Evolutionary conservation across 2,888 invertebrate species (phyloP), one percentile per base, ranked within the genome.

Genomic region (Oligia latruncula): DNA sequence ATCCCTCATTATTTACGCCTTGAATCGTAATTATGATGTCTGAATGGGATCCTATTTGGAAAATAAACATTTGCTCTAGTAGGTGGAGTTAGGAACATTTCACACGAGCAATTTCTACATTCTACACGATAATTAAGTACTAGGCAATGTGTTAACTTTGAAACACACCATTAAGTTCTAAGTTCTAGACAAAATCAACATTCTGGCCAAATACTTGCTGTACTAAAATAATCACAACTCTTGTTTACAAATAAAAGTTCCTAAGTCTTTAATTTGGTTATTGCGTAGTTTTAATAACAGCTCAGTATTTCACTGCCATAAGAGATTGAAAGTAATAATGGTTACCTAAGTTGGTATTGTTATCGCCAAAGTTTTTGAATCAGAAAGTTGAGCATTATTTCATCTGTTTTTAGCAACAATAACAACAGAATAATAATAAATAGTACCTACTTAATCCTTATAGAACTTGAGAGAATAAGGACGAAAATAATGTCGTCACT

Each of bases 131-230:
- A 86, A 89, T 89, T 89, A 62, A 40, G 4, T 62, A 87, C 86
- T 79, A 85, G 78, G 90, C 88, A 91, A 91, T 88, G 86, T 75
- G 74, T 74, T 80, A 76, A 84, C 88, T 88, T 88, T 87, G 81
- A 91, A 90, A 87, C 84, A 81, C 81, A 85, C 87, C 85, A 87
- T 89, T 90, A 88, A 86, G 79, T 88, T 79, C 78, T 67, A 70
- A 74, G 77, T 81, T 88, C 83, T 88, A 89, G 84, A 91, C 88
- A 83, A 83, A 90, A 87, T 89, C 89, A 89, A 90, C 91, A 92
- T 92, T 92, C 86, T 90, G 78, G 78, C 80, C 87, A 90, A 91
- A 92, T 91, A 90, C 77, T 82, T 77, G 81, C 80, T 86, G 81
- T 83, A 81, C 77, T 83, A 81, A 88, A 88, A 84, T 88, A 88